Evolutionary conservation across 1,140 invertebrate species (phyloP).

Genomic region (Drosophila murphyi): DNA sequence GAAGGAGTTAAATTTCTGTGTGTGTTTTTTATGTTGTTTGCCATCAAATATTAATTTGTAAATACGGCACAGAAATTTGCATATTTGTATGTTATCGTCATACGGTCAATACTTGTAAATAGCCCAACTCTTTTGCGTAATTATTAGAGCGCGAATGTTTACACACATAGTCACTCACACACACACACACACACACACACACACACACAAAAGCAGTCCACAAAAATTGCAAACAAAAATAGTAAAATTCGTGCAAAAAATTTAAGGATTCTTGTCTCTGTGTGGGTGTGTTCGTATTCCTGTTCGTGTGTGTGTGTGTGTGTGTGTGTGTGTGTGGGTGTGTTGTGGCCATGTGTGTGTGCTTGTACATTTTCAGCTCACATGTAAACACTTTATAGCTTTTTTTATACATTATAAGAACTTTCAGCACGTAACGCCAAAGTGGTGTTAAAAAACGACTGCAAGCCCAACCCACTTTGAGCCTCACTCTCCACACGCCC

Average conservation of each 20-base stretch:
- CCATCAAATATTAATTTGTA: conserved; percentile 51
- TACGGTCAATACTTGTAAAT: conserved; percentile 55
- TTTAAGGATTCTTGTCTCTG: conserved; percentile 38
- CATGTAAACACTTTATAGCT: conserved; percentile 70
- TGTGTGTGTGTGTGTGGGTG: conserved; percentile 14
- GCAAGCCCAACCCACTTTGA: conserved; percentile 29
- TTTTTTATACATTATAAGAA: conserved; percentile 27
- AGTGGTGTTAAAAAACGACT: conserved; percentile 43
- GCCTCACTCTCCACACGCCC: no score
- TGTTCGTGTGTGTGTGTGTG: conserved; percentile 22
- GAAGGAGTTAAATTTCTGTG: background rate
- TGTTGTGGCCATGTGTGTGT: conserved; percentile 9
- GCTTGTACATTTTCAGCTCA: conserved; percentile 53
- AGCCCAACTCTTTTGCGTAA: conserved; percentile 55
- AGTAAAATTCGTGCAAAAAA: conserved; percentile 32
- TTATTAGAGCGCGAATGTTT: conserved; percentile 69
- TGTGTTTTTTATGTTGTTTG: conserved; percentile 16
- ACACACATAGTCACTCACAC: conserved; percentile 28
- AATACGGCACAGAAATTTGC: conserved; percentile 41
- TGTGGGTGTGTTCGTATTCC: conserved; percentile 3
- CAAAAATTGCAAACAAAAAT: conserved; percentile 46
- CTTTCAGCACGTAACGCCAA: conserved; percentile 45
- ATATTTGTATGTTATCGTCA: conserved; percentile 43
- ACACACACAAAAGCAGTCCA: conserved; percentile 54
- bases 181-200: conserved; percentile 33